phyloP scores from a whole-genome alignment of 2,888 invertebrate genomes.

The Rhingia campestris region DNA sequence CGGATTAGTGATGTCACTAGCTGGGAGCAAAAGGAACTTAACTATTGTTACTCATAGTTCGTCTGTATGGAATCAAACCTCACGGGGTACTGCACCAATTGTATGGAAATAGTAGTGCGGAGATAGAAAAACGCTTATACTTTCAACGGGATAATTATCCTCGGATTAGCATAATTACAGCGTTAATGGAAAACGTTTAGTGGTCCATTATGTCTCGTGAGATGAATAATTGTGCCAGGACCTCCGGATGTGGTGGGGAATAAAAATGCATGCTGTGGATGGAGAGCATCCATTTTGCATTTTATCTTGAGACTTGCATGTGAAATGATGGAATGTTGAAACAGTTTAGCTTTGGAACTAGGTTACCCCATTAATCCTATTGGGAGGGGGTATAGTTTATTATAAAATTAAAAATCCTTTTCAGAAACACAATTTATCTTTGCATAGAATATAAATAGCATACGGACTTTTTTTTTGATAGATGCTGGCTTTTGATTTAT shows the following conservation, averaged over 20 bases:
- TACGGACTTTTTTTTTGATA: no score
- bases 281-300: slow-evolving; percentile 64
- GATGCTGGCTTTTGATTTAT: no score
- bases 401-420: no score
- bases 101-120: slow-evolving; percentile 31
- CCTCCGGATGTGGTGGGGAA: slow-evolving; percentile 55
- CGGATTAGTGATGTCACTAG: not conserved
- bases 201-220: slow-evolving; percentile 70
- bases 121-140: slow-evolving; percentile 57
- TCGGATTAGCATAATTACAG: slow-evolving; percentile 71
- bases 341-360: not conserved
- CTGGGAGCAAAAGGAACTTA: slow-evolving; percentile 20
- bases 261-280: slow-evolving; percentile 57
- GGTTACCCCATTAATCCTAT: no score
- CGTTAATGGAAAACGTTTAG: slow-evolving; percentile 73
- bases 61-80: slow-evolving; percentile 20
- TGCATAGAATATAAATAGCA: no score
- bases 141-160: slow-evolving; percentile 71
- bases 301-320: slow-evolving; percentile 16
- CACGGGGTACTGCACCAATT: slow-evolving; percentile 5
- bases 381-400: no score
- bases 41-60: slow-evolving; percentile 51
- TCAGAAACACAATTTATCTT: no score
- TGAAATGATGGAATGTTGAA: slow-evolving; percentile 20
- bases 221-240: slow-evolving; percentile 65